phyloP scores from a whole-genome alignment of 2,888 invertebrate genomes.

The Tachina lurida region DNA sequence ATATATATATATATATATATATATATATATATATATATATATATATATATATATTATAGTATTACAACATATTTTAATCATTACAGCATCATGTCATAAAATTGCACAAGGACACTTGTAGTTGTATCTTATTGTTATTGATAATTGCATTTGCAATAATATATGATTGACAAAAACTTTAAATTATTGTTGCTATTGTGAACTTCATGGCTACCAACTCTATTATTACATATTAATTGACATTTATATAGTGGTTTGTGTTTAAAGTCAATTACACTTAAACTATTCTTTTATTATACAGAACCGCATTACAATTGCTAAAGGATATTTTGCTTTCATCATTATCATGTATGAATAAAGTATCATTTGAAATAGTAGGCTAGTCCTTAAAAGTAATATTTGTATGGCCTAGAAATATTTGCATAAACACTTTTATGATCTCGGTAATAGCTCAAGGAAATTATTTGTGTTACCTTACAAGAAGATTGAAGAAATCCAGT shows the following conservation, averaged over 20 bases:
- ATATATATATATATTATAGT: no score
- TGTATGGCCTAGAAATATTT: no score
- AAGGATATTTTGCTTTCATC: slow-evolving; percentile 10
- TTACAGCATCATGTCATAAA: neutral
- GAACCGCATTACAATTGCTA: slow-evolving; percentile 19
- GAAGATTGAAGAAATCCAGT: no score
- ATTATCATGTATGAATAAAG: neutral
- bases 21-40: no score
- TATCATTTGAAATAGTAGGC: neutral
- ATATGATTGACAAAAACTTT: neutral
- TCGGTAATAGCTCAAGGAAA: no score
- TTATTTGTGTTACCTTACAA: no score
- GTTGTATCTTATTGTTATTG: neutral
- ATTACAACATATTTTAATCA: no score
- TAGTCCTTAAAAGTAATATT: no score
- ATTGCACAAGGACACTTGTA: neutral
- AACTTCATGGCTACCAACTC: neutral
- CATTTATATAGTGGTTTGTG: slow-evolving; percentile 41
- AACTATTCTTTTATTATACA: slow-evolving; percentile 26
- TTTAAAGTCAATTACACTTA: slow-evolving; percentile 50
- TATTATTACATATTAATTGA: slow-evolving; percentile 26
- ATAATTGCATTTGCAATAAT: neutral
- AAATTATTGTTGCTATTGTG: slow-evolving; percentile 15
- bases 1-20: no score
- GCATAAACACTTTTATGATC: no score